Conservation (phyloP, 1,140 invertebrate species). For the Lasaia peninsularis region DNA sequence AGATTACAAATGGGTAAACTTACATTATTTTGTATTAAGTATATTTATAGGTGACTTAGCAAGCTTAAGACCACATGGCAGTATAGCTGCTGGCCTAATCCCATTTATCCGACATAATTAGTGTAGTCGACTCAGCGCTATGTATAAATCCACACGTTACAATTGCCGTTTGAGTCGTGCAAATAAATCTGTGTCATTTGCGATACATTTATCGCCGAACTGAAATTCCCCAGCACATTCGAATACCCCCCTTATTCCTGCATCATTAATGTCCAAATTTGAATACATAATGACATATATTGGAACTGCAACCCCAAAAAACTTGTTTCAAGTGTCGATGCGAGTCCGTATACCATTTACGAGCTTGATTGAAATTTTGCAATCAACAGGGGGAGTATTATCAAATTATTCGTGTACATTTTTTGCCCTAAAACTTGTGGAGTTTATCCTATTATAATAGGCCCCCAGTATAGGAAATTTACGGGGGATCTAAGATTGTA, state of each 20-base stretch:
- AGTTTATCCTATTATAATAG: slow-evolving; percentile 67
- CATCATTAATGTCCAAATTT: slow-evolving; percentile 35
- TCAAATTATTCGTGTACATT: slow-evolving; percentile 75
- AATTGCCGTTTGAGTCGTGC: slow-evolving; percentile 67
- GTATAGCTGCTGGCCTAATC: slow-evolving; percentile 38
- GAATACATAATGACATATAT: slow-evolving; percentile 30
- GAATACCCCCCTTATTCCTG: slow-evolving; percentile 36
- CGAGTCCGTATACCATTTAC: slow-evolving; percentile 68
- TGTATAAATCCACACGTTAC: slow-evolving; percentile 63
- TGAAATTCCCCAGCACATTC: slow-evolving; percentile 23
- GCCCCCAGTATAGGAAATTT: slow-evolving; percentile 67
- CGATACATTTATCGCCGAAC: slow-evolving; percentile 53
- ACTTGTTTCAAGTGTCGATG: slow-evolving; percentile 65
- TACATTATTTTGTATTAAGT: not conserved
- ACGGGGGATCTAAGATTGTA: slow-evolving; percentile 70
- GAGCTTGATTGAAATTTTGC: slow-evolving; percentile 75
- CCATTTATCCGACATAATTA: slow-evolving; percentile 64
- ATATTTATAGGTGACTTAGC: slow-evolving; percentile 3
- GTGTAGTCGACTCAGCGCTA: slow-evolving; percentile 43
- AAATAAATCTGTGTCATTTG: slow-evolving; percentile 72
- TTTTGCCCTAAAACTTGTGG: slow-evolving; percentile 58
- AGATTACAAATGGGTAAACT: no score
- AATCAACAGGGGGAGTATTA: slow-evolving; percentile 71
- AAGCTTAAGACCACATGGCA: slow-evolving; percentile 36
- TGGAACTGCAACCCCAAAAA: slow-evolving; percentile 62